Conservation (phyloP, 2,888 invertebrate species). For the Diaphora mendica region DNA sequence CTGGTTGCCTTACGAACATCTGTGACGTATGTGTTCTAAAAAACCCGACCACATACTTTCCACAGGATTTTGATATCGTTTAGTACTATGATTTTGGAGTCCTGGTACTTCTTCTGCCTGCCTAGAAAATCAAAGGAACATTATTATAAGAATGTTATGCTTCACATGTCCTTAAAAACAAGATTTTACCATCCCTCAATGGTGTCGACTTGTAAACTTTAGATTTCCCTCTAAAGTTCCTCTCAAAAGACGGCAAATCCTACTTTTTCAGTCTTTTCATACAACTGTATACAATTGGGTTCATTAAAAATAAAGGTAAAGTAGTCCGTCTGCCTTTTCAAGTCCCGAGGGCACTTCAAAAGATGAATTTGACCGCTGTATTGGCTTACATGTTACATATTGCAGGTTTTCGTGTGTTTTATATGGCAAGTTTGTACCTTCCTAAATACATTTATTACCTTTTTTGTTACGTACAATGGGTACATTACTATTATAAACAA, state of each 20-base stretch:
- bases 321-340: slow-evolving; percentile 17
- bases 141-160: too few relatives aligned
- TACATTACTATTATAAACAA: neutral
- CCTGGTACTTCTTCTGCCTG: too few relatives aligned
- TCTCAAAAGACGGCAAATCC: slow-evolving; percentile 11
- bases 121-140: too few relatives aligned
- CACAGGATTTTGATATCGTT: too few relatives aligned
- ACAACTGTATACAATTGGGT: slow-evolving; percentile 16
- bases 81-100: too few relatives aligned
- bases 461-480: neutral
- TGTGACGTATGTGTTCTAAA: too few relatives aligned
- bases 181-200: neutral
- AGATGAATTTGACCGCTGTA: slow-evolving; percentile 33
- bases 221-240: neutral
- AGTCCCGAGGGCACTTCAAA: slow-evolving; percentile 30
- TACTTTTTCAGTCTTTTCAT: slow-evolving; percentile 9
- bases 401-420: neutral
- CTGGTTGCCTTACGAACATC: too few relatives aligned
- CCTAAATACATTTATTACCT: neutral
- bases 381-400: slow-evolving; percentile 22
- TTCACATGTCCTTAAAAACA: too few relatives aligned
- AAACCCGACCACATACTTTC: too few relatives aligned
- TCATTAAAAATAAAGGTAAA: slow-evolving; percentile 36
- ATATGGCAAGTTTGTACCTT: neutral
- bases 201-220: neutral